Conservation (phyloP, 2,888 invertebrate species). For the Galerucella pusilla region DNA sequence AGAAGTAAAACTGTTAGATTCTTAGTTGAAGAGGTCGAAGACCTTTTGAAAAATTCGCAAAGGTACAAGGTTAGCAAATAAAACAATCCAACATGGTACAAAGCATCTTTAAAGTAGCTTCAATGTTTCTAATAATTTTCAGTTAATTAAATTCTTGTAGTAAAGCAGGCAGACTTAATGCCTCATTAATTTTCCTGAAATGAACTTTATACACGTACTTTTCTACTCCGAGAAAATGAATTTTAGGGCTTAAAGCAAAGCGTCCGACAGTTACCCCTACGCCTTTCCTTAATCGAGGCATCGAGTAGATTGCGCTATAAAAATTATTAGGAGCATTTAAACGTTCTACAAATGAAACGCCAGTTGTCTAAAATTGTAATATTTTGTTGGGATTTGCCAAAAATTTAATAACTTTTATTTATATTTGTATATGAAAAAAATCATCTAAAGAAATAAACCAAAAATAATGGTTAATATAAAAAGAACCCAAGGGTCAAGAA, state of each 20-base stretch:
- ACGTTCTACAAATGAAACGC: neutral
- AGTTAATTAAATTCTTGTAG: conserved; percentile 40
- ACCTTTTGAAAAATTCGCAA: conserved; percentile 11
- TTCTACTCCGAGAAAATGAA: conserved; percentile 21
- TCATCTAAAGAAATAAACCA: no score
- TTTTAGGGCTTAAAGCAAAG: conserved; percentile 16
- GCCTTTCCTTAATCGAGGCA: conserved; percentile 6
- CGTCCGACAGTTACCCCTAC: neutral
- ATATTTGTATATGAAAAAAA: neutral
- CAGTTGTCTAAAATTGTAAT: neutral
- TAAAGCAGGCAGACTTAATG: conserved; percentile 21
- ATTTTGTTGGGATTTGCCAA: neutral
- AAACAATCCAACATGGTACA: neutral
- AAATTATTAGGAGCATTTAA: neutral
- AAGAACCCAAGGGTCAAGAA: no score
- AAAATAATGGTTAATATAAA: no score
- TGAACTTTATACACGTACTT: conserved; percentile 30
- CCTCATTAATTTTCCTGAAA: conserved; percentile 28
- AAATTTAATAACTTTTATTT: neutral
- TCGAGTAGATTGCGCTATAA: neutral
- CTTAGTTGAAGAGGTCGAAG: conserved; percentile 12
- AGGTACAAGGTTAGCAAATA: neutral
- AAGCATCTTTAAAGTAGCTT: conserved; percentile 24
- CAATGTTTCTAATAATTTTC: conserved; percentile 38
- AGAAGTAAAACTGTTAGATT: conserved; percentile 15